Evolutionary conservation across 1,140 invertebrate genomes (phyloP).

Genomic region (Drosophila suzukii): DNA sequence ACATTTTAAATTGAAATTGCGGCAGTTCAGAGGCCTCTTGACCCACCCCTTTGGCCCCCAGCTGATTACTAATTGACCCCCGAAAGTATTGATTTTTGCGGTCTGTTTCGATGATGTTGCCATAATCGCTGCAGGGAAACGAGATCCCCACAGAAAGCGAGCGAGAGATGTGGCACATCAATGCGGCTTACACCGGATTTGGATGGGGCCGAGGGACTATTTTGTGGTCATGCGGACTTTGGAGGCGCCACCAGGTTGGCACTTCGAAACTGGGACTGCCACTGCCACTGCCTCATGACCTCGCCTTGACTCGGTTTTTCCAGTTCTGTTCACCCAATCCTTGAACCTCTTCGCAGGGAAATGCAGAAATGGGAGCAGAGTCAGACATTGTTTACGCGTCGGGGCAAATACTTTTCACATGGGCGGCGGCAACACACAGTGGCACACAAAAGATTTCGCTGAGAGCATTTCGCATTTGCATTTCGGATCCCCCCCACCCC

Average conservation of each 20-base stretch:
- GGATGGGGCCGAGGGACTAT: not conserved
- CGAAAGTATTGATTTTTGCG: conserved; percentile 34
- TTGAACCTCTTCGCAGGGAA: conserved; percentile 45
- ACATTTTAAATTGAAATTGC: conserved; percentile 47
- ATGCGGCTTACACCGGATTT: not conserved
- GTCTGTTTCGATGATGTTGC: conserved; percentile 16
- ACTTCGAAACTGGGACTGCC: not conserved
- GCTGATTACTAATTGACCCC: conserved; percentile 40
- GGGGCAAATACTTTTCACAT: conserved; percentile 42
- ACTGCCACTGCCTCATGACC: conserved; percentile 49
- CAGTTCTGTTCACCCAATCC: conserved; percentile 39
- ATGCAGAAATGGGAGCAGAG: conserved; percentile 10
- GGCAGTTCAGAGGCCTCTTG: not conserved
- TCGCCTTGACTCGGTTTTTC: conserved; percentile 60
- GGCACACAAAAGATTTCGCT: conserved; percentile 31
- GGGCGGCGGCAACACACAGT: conserved; percentile 18
- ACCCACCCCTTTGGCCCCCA: not conserved
- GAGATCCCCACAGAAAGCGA: not conserved
- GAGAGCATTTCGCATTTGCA: conserved; percentile 32
- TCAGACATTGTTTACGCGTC: conserved; percentile 62
- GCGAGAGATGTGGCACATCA: not conserved
- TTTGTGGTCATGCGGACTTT: conserved; percentile 7
- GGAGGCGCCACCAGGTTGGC: not conserved
- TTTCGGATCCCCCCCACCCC: conserved; percentile 21
- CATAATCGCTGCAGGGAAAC: not conserved